phyloP scores from a whole-genome alignment of 2,888 invertebrate species.

The Petrolisthes manimaculis region DNA sequence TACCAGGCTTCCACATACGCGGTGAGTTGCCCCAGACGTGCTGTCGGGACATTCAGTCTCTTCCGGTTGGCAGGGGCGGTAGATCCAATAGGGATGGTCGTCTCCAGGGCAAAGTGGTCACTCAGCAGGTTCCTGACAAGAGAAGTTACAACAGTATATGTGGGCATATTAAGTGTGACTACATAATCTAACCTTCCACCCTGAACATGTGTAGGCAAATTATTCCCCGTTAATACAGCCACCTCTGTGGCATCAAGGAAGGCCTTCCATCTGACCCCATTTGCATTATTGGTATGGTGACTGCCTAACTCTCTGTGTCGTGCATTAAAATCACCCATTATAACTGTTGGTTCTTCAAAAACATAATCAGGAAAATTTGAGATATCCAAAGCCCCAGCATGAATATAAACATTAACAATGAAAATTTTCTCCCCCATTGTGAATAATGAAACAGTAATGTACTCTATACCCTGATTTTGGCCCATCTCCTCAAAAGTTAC shows the following conservation, averaged over 20 bases:
- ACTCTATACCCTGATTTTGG: neutral
- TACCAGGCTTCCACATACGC: too few species aligned
- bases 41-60: too few species aligned
- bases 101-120: neutral
- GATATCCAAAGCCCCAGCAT: neutral
- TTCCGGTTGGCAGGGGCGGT: too few species aligned
- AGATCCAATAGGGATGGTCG: too few species aligned
- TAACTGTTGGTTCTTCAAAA: neutral
- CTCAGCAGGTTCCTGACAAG: neutral
- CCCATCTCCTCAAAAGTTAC: too few species aligned
- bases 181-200: conserved; percentile 16
- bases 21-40: too few species aligned
- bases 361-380: too few species aligned
- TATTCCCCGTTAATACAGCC: neutral
- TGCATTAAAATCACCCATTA: neutral
- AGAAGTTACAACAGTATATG: too few species aligned
- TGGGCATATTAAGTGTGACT: neutral
- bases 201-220: neutral
- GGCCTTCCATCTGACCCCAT: too few species aligned
- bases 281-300: too few species aligned
- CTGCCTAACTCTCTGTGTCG: too few species aligned
- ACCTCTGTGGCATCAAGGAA: too few species aligned
- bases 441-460: neutral
- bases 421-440: neutral
- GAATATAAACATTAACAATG: conserved; percentile 2